Evolutionary conservation across 2,113 vertebrate species (phyloP).

Genomic region (Gasterosteus nipponicus): DNA sequence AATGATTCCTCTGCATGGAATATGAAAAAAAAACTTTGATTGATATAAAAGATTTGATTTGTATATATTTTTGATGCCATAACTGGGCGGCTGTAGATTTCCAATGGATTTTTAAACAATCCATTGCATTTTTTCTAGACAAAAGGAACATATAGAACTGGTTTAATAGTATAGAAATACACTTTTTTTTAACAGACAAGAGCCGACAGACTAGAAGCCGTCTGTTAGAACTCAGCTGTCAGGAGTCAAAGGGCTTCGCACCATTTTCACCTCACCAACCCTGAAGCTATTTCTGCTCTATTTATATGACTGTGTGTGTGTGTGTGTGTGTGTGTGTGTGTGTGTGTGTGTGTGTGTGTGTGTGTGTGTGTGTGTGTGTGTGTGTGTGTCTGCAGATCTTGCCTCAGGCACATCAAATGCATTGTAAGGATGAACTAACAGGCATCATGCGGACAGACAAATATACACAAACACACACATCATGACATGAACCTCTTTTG

Average conservation of each 20-base stretch:
- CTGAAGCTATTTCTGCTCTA: slow-evolving; percentile 33
- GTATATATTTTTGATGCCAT: neutral
- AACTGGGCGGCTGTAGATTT: neutral
- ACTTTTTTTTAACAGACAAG: slow-evolving; percentile 3
- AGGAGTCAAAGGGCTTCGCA: slow-evolving; percentile 42
- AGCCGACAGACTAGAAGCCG: slow-evolving; percentile 5
- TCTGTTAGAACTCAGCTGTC: slow-evolving; percentile 35
- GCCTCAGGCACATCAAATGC: slow-evolving; percentile 59
- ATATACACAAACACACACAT: slow-evolving; percentile 27
- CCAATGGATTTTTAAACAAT: neutral
- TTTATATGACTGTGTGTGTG: slow-evolving; percentile 29
- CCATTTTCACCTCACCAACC: slow-evolving; percentile 45
- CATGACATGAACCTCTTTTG: slow-evolving; percentile 43
- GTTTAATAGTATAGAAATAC: neutral
- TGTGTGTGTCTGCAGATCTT: slow-evolving; percentile 8
- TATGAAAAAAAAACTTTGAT: neutral
- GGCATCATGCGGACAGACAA: slow-evolving; percentile 46
- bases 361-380: slow-evolving; percentile 12
- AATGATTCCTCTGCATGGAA: neutral
- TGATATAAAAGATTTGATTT: neutral
- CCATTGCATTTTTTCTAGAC: neutral
- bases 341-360: slow-evolving; percentile 20
- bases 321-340: slow-evolving; percentile 32
- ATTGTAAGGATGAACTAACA: slow-evolving; percentile 53
- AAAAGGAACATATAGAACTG: neutral